Base-by-base conservation (phyloP, 2,888 invertebrate genomes). In the Cantharis nigra region DNA sequence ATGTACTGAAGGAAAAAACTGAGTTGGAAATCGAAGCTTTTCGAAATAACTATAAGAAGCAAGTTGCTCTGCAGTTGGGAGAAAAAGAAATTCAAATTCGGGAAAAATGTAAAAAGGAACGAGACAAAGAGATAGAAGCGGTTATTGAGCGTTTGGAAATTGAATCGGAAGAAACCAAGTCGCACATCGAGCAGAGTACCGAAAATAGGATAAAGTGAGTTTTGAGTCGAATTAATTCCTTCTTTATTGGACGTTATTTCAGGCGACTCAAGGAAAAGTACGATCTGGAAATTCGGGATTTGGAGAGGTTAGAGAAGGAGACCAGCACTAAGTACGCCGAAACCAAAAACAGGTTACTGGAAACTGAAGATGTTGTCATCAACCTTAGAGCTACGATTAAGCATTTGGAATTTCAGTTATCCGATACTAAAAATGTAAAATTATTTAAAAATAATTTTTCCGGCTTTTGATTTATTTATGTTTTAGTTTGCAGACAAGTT, bases 101-200 rank as follows among this genome's bases (percentile, higher is more conserved):
- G 2, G 93, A 94, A 28, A 92, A 94, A 81, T 93, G 92, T 85
- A 92, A 93, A 85, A 90, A 90, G 71, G 95, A 96, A 85, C 88
- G 96, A 75, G 96, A 96, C 87, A 92, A 91, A 69, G 95, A 96
- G 89, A 94, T 96, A 73, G 95, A 96, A 86, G 88, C 91, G 14
- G 93, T 93, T 0, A 94, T 94, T 70, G 92, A 92, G 82, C 91
- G 92, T 76, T 89, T 95, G 84, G 94, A 94, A 81, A 90, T 90
- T 0, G 94, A 94, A 84, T 92, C 93, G 0, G 91, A 91, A 70
- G 90, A 91, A 2, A 91, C 90, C 1, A 91, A 91, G 82, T 87
- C 84, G 67, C 92, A 93, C 78, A 85, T 93, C 71, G 93, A 94
- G 82, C 91, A 92, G n/a, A 91, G 91, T 2, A 89, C 89, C 13